Percentiles rank a stretch among this genome's conserved stretches.
These are phyloP conservation scores for Steinernema carpocapsae DNA, from an alignment of 2,888 invertebrate species.

Conservation along the genomic window DNA sequence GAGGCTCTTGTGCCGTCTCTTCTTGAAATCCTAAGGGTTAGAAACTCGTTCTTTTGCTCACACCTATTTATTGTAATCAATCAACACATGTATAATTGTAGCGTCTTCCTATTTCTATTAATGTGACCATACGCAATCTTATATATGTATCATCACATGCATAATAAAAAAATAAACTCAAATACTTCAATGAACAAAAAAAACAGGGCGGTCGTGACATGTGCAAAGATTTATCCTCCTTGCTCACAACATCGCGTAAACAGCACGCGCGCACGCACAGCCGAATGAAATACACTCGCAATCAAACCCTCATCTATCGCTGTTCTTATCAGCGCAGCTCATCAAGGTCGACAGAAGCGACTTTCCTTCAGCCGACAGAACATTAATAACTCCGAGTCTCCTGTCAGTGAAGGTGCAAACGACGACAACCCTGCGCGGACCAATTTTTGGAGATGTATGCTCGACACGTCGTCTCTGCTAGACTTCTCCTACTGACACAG, in stretches of 20 bases:
- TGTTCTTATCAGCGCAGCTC: conserved; percentile 16
- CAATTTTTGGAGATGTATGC: background rate
- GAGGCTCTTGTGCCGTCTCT: no score
- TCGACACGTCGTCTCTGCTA: background rate
- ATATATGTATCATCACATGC: background rate
- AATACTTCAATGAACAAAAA: no score
- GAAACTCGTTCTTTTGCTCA: conserved; percentile 17
- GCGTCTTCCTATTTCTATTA: no score
- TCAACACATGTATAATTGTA: background rate
- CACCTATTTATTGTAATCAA: conserved; percentile 13
- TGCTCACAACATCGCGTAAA: no score
- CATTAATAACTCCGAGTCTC: background rate
- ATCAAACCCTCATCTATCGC: background rate
- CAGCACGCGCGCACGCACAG: no score
- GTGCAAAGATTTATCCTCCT: no score
- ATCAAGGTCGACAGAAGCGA: background rate
- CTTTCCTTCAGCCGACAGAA: background rate
- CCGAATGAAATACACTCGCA: no score
- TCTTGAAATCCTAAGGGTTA: conserved; percentile 20
- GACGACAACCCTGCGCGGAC: no score
- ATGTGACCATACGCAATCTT: background rate
- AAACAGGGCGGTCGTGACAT: no score
- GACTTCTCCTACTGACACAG: background rate
- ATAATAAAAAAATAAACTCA: no score
- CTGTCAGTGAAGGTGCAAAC: no score